Base-by-base conservation (phyloP, 2,797 vertebrate genomes). In the Esox lucius region DNA sequence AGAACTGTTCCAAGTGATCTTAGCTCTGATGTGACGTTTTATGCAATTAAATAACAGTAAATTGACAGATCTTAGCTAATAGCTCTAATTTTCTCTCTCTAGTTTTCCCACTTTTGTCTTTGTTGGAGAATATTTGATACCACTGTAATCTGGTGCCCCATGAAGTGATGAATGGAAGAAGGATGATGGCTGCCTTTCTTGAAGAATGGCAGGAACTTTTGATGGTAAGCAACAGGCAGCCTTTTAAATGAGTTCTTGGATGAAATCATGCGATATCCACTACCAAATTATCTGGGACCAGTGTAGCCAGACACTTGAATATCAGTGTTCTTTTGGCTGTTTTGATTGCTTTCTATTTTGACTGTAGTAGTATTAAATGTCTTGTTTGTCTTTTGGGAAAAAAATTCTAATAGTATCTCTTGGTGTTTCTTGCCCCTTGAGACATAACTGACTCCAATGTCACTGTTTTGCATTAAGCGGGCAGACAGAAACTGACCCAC, bases 1-100 rank as follows among this genome's bases (percentile, higher is more conserved):
- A 16, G n/a, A 71, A 13, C 67, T 81, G 28, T 83, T 79, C 59
- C 80, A 83, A 85, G 85, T 89, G 87, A 86, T 82, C 72, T 69
- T 81, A 77, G 82, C 77, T 24, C 81, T 69, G 6, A 87, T 24
- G 9, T 26, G 28, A 31, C 3, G 28, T 31, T 31, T 4, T 24
- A 5, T 61, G 11, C 0, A 26, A 3, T 46, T 12, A 13, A 46
- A 9, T 6, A 2, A 6, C 39, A 42, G 42, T 46, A 46, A 46
- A 46, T 46, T 61, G 4, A 24, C 22, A 11, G 9, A 3, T 26
- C 11, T 61, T 59, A 3, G 11, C 19, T 22, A 2, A 9, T 2
- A 53, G 17, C n/a, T 22, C 5, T 6, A n/a, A 19, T 59, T 3
- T 46, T 46, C 17, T 24, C 19, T 61, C 22, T 61, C 9, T 22